phyloP scores from a whole-genome alignment of 2,888 invertebrate genomes.

The Halictus ligatus region DNA sequence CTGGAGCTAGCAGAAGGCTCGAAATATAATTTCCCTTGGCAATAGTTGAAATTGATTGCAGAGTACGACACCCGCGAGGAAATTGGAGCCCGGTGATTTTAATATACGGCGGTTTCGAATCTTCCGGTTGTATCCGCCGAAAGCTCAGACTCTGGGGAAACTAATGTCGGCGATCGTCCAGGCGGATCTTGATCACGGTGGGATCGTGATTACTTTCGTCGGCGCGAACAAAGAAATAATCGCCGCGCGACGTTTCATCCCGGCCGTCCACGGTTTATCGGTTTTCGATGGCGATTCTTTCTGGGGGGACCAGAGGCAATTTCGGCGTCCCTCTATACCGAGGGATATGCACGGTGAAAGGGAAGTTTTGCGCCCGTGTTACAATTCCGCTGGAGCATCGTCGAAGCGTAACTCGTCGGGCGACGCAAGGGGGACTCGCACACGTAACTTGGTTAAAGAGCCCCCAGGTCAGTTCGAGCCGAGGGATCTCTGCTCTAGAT shows the following conservation, averaged over 20 bases:
- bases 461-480: conserved; percentile 72
- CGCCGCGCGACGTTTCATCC: conserved; percentile 14
- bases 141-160: neutral
- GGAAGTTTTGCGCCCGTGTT: conserved; percentile 19
- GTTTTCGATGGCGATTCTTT: conserved; percentile 45
- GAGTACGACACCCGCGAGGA: neutral
- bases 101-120: neutral
- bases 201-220: conserved; percentile 25
- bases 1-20: too few relatives aligned
- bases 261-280: conserved; percentile 32
- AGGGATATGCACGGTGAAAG: neutral
- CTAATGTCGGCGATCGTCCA: neutral
- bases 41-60: neutral
- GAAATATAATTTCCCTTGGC: too few relatives aligned
- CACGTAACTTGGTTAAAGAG: conserved; percentile 73
- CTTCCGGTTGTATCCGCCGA: neutral
- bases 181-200: conserved; percentile 39
- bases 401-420: conserved; percentile 9
- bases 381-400: conserved; percentile 19
- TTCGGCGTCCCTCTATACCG: conserved; percentile 17
- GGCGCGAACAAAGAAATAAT: conserved; percentile 38
- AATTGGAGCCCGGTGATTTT: neutral
- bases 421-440: conserved; percentile 35
- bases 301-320: conserved; percentile 37
- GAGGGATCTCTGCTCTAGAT: conserved; percentile 28